Conservation (phyloP, 2,797 vertebrate genomes). For the Allenopithecus nigroviridis region DNA sequence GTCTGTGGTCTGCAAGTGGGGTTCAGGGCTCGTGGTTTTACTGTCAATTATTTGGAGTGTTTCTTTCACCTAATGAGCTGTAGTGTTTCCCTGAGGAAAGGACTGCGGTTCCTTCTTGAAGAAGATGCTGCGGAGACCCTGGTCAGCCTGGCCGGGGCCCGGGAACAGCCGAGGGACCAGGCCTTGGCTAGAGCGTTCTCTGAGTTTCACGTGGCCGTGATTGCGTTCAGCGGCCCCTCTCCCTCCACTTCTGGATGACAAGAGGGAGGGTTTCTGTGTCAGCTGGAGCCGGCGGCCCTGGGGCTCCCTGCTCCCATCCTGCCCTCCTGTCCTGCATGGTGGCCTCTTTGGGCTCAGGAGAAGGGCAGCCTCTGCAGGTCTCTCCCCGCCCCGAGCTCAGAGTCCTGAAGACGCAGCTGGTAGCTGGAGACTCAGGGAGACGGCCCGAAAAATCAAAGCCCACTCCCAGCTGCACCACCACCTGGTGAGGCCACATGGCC, state of each 20-base stretch:
- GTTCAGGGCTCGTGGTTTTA: slow-evolving; percentile 35
- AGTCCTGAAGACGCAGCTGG: fast-evolving
- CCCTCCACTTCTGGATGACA: fast-evolving
- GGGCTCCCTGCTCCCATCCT: neutral
- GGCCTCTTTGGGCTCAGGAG: neutral
- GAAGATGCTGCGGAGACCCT: slow-evolving; percentile 58
- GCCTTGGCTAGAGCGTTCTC: neutral
- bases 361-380: neutral
- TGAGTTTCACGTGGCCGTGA: neutral
- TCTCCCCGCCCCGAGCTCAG: fast-evolving
- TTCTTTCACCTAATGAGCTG: slow-evolving; percentile 64
- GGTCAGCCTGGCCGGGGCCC: neutral
- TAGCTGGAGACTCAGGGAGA: neutral
- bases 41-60: slow-evolving; percentile 66
- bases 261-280: neutral
- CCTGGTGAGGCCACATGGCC: fast-evolving
- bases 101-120: neutral
- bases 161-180: neutral
- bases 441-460: fast-evolving
- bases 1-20: fast-evolving
- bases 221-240: fast-evolving
- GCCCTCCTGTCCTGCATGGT: neutral
- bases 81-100: slow-evolving; percentile 77
- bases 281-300: neutral
- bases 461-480: fast-evolving